Percentiles rank a stretch among this genome's conserved stretches.
These are phyloP conservation scores for Melieria crassipennis DNA, from an alignment of 2,888 invertebrate species.

Conservation along the genomic window DNA sequence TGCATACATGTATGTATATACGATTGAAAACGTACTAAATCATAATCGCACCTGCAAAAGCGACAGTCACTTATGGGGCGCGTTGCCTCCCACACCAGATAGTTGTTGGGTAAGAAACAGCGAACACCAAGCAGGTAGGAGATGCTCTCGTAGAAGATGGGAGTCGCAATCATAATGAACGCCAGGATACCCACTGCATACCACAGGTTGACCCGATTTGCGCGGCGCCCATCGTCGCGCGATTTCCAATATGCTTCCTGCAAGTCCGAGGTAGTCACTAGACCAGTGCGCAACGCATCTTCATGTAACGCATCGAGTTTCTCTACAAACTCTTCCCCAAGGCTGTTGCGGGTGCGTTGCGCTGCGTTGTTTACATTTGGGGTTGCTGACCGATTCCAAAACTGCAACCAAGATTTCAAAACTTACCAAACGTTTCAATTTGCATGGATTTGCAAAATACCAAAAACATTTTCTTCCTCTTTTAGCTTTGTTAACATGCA, in stretches of 20 bases:
- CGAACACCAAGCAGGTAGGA: conserved; percentile 70
- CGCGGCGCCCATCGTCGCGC: conserved; percentile 51
- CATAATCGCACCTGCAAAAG: conserved; percentile 70
- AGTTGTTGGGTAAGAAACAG: conserved; percentile 85
- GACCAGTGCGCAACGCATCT: conserved; percentile 57
- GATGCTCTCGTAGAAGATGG: conserved; percentile 61
- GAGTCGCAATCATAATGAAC: conserved; percentile 62
- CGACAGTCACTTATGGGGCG: conserved; percentile 83
- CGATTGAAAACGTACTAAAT: not conserved
- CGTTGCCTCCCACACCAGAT: conserved; percentile 86
- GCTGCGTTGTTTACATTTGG: conserved; percentile 49
- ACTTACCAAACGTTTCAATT: not conserved
- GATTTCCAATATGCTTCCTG: conserved; percentile 60
- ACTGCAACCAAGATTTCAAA: conserved; percentile 43
- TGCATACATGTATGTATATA: not conserved
- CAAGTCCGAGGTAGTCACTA: conserved; percentile 58
- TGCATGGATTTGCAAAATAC: not conserved
- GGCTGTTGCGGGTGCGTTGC: conserved; percentile 45
- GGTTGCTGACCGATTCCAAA: conserved; percentile 56
- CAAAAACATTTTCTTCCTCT: conserved; percentile 11
- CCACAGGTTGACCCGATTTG: conserved; percentile 58
- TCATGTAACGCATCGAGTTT: conserved; percentile 59
- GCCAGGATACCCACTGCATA: conserved; percentile 58
- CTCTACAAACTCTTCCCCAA: conserved; percentile 46
- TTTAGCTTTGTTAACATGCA: not conserved